Evolutionary conservation across 2,113 vertebrate genomes (phyloP), one percentile per base, ranked within the genome.

Genomic region (Lepus timidus): DNA sequence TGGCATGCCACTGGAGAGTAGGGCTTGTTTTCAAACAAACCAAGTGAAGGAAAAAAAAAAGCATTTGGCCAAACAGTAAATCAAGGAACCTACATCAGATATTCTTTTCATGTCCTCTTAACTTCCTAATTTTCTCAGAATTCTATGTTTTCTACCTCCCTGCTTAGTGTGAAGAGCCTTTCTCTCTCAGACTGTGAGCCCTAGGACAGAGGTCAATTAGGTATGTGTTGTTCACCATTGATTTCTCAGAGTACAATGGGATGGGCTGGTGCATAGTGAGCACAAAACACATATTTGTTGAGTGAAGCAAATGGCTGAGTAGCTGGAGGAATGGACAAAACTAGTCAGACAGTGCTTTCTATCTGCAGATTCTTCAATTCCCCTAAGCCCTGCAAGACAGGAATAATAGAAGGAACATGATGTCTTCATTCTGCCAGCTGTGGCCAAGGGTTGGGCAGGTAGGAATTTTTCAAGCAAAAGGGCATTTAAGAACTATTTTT

Each of bases 381-480:
- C 20, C 10, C 65, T 86, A 76, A 80, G 29, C 16, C 55, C 27
- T 71, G 2, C 31, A 51, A 61, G 20, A 51, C 39, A 33, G 44
- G 27, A 31, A 1, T 51, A 33, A 55, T 4, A 74, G 85, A 62
- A 88, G 76, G 58, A 83, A 91, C 3, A 7, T 27, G 58, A 75
- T 81, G n/a, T 75, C 39, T 93, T 87, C n/a, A 93, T 83, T 68
- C 61, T 86, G 79, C 67, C 88, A 91, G 74, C 83, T 95, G 39
- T 82, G 81, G 65, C 49, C 3, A 9, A 91, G 74, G 85, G 33
- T 85, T 82, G 58, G 68, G 49, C 52, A 91, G 71, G 81, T 68
- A 80, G 83, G 75, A 82, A 64, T 73, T 89, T 89, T 95, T 94
- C 86, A 97, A 9, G 93, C 62, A 49, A 36, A 93, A 88, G 49